Conservation (phyloP, 2,888 invertebrate species). For the Zonitis immaculata region DNA sequence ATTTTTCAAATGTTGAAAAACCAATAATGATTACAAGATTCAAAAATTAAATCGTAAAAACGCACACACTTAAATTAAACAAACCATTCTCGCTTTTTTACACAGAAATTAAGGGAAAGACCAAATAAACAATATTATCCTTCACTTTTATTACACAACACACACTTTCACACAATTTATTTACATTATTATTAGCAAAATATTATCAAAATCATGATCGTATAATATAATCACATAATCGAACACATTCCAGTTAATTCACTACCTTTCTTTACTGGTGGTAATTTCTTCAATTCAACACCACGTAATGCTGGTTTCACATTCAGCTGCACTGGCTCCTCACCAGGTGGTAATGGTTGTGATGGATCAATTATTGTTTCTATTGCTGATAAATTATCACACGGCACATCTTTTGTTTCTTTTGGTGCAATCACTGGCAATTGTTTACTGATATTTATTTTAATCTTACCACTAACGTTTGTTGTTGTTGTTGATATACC, state of each 20-base stretch:
- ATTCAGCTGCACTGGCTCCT: constrained; percentile 51
- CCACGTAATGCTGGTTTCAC: constrained; percentile 65
- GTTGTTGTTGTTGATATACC: constrained; percentile 35
- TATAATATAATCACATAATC: constrained; percentile 66
- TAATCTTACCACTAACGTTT: constrained; percentile 58
- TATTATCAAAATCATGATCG: neutral
- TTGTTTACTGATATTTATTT: constrained; percentile 77
- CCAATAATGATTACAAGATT: constrained; percentile 7
- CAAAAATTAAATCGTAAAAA: constrained; percentile 15
- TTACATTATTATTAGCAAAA: neutral
- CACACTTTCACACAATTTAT: neutral
- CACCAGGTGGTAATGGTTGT: constrained; percentile 58
- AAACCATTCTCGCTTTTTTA: constrained; percentile 5
- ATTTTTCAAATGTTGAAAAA: constrained; percentile 12
- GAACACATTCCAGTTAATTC: constrained; percentile 84
- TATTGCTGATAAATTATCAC: constrained; percentile 29
- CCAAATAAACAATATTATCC: neutral
- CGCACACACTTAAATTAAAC: constrained; percentile 3
- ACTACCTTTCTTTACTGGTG: constrained; percentile 66
- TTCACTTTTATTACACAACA: constrained; percentile 2
- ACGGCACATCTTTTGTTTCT: constrained; percentile 43
- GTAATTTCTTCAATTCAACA: constrained; percentile 63
- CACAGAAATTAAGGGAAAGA: constrained; percentile 2
- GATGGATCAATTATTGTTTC: constrained; percentile 36
- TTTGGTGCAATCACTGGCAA: constrained; percentile 50